Base-by-base conservation (phyloP, 53 echinoderm and acorn worm genomes). In the Astropecten irregularis region DNA sequence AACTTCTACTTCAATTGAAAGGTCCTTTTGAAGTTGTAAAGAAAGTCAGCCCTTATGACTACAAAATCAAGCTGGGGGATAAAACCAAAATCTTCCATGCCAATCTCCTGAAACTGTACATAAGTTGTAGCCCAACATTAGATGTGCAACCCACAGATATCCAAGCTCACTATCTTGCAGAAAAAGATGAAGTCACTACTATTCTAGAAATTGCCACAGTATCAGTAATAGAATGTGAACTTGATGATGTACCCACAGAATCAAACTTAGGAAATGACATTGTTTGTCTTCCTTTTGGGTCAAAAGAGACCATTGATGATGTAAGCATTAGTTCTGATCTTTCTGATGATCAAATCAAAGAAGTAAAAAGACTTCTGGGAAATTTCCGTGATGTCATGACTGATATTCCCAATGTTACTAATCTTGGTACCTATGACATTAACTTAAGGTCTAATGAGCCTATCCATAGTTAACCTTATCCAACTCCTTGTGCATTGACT, bases 1-100 rank as follows among this genome's bases (percentile, higher is more conserved):
- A 90, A 46, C 56, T 92, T 15, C 31, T 88, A 14, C 61, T 84
- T 62, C 81, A 92, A 29, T 88, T 88, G 92, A 76, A 81, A 37
- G 92, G 85, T 1, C 92, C 88, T 4, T 92, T 88, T 50, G 28
- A 20, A 0, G 55, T 87, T 6, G n/a, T 58, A 5, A 51, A 42
- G 39, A 82, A 82, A 32, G 35, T 55, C 4, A 38, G 47, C 22
- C 30, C 20, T 9, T 33, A 55, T 33, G 73, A 83, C 58, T 85
- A 69, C 50, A 54, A 38, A 1, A 42, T 91, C 6, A 83, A 87
- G 35, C 7, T 77, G 22, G 63, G 71, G 2, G 34, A 39, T 9
- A 60, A 71, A 26, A 38, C 47, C 2, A 66, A 53, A 40, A 71
- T 53, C 6, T 82, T 82, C 40, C 88, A 88, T 47, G 88, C 88